phyloP scores from a whole-genome alignment of 2,113 vertebrate genomes.

The Pteruthius melanotis region DNA sequence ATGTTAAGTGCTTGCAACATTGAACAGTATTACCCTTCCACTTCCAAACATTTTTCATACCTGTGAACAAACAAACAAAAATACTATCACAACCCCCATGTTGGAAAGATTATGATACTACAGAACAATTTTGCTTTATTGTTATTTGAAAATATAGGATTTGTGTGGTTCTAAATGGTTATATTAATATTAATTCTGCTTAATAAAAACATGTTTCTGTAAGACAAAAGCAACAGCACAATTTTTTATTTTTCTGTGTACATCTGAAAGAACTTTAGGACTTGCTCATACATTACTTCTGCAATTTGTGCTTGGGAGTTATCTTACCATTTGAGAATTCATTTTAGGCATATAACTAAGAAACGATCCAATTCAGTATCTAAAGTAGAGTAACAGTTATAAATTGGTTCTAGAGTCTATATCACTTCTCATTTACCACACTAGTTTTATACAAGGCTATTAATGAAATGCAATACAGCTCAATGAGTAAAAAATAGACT shows the following conservation, averaged over 20 bases:
- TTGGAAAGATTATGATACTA: not conserved
- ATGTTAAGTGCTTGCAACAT: not conserved
- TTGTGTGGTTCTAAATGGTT: not conserved
- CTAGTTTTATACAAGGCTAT: not conserved
- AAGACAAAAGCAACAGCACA: not conserved
- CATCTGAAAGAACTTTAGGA: not conserved
- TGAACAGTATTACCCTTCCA: not conserved
- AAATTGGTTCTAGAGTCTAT: not conserved
- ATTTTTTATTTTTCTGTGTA: not conserved
- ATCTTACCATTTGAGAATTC: not conserved
- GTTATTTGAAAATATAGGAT: not conserved
- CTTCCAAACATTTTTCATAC: not conserved
- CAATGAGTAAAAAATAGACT: not conserved
- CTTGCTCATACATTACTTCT: not conserved
- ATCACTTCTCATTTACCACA: not conserved
- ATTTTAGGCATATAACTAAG: not conserved
- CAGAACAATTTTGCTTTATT: not conserved
- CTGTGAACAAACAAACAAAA: not conserved
- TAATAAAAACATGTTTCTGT: not conserved
- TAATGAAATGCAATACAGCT: not conserved
- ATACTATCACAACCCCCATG: rapidly evolving
- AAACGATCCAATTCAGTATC: not conserved
- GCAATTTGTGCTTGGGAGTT: not conserved
- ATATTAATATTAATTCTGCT: not conserved
- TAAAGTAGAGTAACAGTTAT: not conserved